phyloP scores from a whole-genome alignment of 1,140 invertebrate species.

The Adelges cooleyi region DNA sequence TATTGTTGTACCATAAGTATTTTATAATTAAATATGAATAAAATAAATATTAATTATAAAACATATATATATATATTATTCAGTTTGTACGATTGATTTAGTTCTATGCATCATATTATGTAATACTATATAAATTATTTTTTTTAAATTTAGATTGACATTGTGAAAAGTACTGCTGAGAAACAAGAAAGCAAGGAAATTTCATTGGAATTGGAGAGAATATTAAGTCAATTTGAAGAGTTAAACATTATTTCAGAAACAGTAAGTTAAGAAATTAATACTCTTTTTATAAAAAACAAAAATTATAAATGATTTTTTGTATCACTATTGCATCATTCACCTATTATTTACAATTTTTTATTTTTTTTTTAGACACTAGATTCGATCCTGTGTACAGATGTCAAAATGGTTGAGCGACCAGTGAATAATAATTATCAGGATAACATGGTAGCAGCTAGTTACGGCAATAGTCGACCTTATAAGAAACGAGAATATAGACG shows the following conservation, averaged over 20 bases:
- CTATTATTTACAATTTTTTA: neutral
- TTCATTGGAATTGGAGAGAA: slow-evolving; percentile 38
- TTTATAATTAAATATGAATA: too few species aligned
- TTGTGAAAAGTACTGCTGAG: slow-evolving; percentile 38
- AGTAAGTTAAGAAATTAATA: too few species aligned
- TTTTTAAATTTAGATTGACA: slow-evolving; percentile 40
- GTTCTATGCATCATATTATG: too few species aligned
- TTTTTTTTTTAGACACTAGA: slow-evolving; percentile 9
- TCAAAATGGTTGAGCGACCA: neutral
- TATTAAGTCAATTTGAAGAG: slow-evolving; percentile 39
- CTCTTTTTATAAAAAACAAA: too few species aligned
- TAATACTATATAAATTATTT: too few species aligned
- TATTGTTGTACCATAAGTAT: too few species aligned
- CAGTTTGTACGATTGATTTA: too few species aligned
- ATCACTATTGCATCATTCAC: too few species aligned
- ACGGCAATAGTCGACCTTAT: neutral
- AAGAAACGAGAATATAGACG: slow-evolving; percentile 20
- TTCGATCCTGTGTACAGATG: neutral
- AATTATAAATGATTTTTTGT: too few species aligned
- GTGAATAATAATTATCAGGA: neutral
- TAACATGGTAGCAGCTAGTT: neutral
- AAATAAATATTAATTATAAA: too few species aligned
- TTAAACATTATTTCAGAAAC: slow-evolving; percentile 38
- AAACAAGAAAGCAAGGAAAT: slow-evolving; percentile 37
- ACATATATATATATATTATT: too few species aligned